Evolutionary conservation across 2,797 vertebrate genomes (phyloP).

Genomic region (Agapornis canus): DNA sequence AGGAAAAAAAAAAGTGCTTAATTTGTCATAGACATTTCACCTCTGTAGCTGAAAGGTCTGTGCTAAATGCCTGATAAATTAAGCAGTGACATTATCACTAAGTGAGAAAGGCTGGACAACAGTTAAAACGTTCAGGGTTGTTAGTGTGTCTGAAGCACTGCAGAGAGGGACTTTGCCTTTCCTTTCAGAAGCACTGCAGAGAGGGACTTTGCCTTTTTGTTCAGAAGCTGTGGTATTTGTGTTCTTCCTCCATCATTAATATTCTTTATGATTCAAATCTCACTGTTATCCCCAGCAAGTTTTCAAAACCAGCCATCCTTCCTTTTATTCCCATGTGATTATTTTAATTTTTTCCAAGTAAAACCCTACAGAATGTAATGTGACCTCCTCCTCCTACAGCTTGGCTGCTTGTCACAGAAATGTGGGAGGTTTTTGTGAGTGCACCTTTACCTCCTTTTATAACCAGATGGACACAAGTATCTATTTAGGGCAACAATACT

Average conservation of each 20-base stretch:
- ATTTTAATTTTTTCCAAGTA: not conserved
- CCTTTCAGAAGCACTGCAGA: not conserved
- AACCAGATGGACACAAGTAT: not conserved
- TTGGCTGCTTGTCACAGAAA: not conserved
- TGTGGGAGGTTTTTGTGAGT: not conserved
- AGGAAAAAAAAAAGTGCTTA: not conserved
- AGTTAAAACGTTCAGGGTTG: not conserved
- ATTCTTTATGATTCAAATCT: not conserved
- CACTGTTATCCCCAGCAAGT: not conserved
- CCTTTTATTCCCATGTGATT: not conserved
- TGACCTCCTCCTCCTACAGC: not conserved
- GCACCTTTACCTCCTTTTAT: not conserved
- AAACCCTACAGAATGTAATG: not conserved
- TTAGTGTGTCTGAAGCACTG: not conserved
- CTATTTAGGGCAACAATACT: not conserved
- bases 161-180: no score
- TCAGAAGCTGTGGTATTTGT: not conserved
- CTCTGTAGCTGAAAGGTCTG: not conserved
- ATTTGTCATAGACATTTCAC: not conserved
- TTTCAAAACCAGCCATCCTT: not conserved
- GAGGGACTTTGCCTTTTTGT: not conserved
- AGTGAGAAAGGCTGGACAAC: not conserved
- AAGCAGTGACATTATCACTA: not conserved
- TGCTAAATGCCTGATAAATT: not conserved
- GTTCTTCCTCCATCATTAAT: not conserved